Evolutionary conservation across 2,888 invertebrate species (phyloP), one percentile per base, ranked within the genome.

Genomic region (Diploptera punctata): DNA sequence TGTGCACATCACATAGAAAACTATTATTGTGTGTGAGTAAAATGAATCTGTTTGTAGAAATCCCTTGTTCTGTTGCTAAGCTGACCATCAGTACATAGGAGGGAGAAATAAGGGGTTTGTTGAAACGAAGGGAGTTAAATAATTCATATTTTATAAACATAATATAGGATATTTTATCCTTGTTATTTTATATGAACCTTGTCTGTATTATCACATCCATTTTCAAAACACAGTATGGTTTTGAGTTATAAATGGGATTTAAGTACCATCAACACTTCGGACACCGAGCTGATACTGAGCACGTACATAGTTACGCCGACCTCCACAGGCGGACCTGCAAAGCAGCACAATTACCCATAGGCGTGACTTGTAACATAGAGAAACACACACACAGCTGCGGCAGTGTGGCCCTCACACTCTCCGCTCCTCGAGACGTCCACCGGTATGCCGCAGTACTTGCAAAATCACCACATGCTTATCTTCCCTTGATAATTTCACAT

Each of bases 241-340:
- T 65, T 65, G 65, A 65, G 44, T 49, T 68, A 68, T 44, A 70
- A 70, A 70, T 54, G 61, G 61, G 61, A 43, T 49, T 68, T 60
- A 73, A 83, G 86, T 93, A 97, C 97, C 97, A 97, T 97, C 90
- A 95, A 93, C 87, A 97, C 97, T 92, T 97, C 97, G 87, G 96
- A 97, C 87, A 97, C 94, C 86, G 96, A 95, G 89, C 95, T 95
- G 91, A 97, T 97, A 89, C 95, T 95, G 88, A 97, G 93, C 88
- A 97, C 96, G 90, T 95, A 96, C 93, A 97, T 95, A 88, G 97
- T 97, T 88, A 97, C 95, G 86, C 96, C 95, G 86, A 97, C 97
- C 87, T 95, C 95, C 88, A 98, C 97, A 84, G 97, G 95, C 86
- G 93, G 93, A 91, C 95, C 96, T 97, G 93, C 86, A 94, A 91